Conservation (phyloP, 2,113 vertebrate species). For the Microtus ochrogaster region DNA sequence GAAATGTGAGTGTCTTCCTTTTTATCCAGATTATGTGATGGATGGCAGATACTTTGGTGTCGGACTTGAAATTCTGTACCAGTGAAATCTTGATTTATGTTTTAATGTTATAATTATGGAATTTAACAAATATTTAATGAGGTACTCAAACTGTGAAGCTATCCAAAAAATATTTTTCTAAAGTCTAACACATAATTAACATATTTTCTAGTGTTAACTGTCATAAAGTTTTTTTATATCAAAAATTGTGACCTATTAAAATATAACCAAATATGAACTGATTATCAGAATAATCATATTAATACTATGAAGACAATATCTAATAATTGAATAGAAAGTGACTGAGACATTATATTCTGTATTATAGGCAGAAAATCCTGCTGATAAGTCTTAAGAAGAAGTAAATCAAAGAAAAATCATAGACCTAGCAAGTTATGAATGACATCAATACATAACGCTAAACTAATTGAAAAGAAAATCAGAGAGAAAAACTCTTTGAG, state of each 20-base stretch:
- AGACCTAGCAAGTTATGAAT: background rate
- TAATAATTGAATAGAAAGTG: fast-evolving
- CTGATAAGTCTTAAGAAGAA: background rate
- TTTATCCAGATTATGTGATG: background rate
- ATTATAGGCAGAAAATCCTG: background rate
- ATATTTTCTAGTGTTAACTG: background rate
- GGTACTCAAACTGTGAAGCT: background rate
- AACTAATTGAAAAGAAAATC: background rate
- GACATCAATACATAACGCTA: background rate
- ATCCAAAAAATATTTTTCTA: background rate
- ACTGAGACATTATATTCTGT: background rate
- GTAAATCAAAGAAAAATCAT: background rate
- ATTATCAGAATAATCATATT: background rate
- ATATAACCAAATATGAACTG: background rate
- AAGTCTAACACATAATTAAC: background rate
- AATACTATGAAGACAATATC: background rate
- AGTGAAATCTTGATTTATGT: background rate
- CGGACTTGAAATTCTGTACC: background rate
- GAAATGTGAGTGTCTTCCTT: no score
- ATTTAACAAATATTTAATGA: background rate
- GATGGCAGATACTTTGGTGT: background rate
- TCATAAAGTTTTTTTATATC: background rate
- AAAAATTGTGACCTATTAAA: background rate
- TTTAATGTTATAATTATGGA: background rate
- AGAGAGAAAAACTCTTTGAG: background rate